These are phyloP conservation scores for Caenorhabditis panamensis DNA, from an alignment of 2,888 invertebrate species.

Conservation along the genomic window DNA sequence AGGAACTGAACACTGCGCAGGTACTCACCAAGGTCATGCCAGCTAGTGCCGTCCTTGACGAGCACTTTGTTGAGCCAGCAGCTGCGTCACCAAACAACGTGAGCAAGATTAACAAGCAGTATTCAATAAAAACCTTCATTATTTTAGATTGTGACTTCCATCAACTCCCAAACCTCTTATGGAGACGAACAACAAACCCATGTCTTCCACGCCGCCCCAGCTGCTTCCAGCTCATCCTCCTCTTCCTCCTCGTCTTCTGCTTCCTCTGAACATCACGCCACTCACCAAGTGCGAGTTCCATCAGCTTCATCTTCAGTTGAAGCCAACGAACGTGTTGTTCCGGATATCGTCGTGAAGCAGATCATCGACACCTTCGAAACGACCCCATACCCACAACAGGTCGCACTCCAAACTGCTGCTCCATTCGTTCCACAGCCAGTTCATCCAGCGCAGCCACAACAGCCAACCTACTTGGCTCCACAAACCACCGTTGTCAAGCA, in stretches of 20 bases:
- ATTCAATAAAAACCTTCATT: no score
- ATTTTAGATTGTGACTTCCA: constrained; percentile 43
- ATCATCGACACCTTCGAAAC: constrained; percentile 40
- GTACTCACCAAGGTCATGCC: constrained; percentile 54
- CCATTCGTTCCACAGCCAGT: constrained; percentile 43
- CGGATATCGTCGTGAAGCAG: constrained; percentile 38
- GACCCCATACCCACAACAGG: constrained; percentile 50
- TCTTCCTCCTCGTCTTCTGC: constrained; percentile 42
- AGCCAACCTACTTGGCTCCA: constrained; percentile 7
- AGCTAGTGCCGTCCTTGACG: constrained; percentile 56
- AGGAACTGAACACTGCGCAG: constrained; percentile 49
- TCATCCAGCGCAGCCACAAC: constrained; percentile 14
- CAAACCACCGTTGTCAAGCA: constrained; percentile 21
- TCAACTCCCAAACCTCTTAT: constrained; percentile 43
- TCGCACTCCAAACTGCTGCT: constrained; percentile 42
- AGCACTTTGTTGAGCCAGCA: constrained; percentile 48
- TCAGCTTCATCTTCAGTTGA: constrained; percentile 48
- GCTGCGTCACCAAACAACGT: constrained; percentile 50
- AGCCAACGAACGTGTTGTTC: constrained; percentile 42
- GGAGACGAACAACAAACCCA: constrained; percentile 39
- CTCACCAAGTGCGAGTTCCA: constrained; percentile 50
- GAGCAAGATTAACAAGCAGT: no score
- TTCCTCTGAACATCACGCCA: constrained; percentile 41
- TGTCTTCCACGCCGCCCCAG: constrained; percentile 13
- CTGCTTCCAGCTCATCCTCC: constrained; percentile 26